Evolutionary conservation across 2,113 vertebrate genomes (phyloP).

Genomic region (Colius striatus): DNA sequence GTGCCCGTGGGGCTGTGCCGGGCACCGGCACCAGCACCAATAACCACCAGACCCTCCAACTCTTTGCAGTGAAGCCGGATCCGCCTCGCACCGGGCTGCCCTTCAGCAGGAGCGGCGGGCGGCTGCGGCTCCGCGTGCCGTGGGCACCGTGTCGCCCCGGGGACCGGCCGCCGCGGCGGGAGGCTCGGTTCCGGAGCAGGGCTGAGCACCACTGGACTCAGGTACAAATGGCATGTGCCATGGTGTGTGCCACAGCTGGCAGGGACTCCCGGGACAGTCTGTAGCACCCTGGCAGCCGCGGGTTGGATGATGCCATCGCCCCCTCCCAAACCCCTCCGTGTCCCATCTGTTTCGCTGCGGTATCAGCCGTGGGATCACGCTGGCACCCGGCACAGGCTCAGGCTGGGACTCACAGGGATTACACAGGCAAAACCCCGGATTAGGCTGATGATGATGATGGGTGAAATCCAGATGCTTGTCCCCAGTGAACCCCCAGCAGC

Average conservation of each 20-base stretch:
- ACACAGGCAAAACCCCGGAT: not conserved
- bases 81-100: rapidly evolving
- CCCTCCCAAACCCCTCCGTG: not conserved
- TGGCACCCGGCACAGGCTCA: not conserved
- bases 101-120: not conserved
- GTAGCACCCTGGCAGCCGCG: rapidly evolving
- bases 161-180: rapidly evolving
- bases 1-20: rapidly evolving
- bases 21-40: rapidly evolving
- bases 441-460: not conserved
- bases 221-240: not conserved
- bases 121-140: not conserved
- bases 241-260: rapidly evolving
- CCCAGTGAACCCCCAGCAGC: not conserved
- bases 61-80: constrained; percentile 61
- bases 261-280: not conserved
- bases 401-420: not conserved
- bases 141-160: rapidly evolving
- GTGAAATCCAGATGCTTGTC: not conserved
- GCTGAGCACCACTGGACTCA: rapidly evolving
- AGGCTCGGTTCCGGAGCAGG: not conserved
- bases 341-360: not conserved
- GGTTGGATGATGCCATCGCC: not conserved
- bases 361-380: not conserved
- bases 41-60: not conserved